phyloP scores from a whole-genome alignment of 1,140 invertebrate genomes.

The Leptinotarsa undecemlineata region DNA sequence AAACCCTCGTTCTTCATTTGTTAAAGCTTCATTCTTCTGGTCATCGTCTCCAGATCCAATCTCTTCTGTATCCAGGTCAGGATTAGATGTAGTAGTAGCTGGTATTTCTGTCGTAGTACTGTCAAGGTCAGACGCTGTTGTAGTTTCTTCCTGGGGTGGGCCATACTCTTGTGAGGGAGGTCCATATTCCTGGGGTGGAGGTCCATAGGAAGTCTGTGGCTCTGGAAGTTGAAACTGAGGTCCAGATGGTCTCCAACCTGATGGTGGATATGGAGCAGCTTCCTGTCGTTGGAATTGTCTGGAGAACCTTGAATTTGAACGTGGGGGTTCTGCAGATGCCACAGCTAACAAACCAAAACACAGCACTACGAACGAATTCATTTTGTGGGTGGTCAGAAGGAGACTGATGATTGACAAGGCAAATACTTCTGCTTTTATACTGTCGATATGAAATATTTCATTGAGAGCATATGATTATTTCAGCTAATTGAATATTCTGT shows the following conservation, averaged over 20 bases:
- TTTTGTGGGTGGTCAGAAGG: background rate
- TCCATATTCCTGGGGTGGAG: conserved; percentile 32
- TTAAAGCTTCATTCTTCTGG: conserved; percentile 10
- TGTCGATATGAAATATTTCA: background rate
- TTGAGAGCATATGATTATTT: conserved; percentile 19
- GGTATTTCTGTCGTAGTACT: conserved; percentile 20
- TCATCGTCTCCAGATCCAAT: conserved; percentile 6
- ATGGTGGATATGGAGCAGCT: conserved; percentile 19
- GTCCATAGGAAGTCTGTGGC: conserved; percentile 4
- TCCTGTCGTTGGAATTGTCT: conserved; percentile 3
- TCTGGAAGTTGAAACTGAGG: background rate
- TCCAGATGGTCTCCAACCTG: conserved; percentile 16
- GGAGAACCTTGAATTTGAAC: background rate
- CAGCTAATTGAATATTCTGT: conserved; percentile 18
- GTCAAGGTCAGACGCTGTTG: conserved; percentile 14
- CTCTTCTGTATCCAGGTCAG: conserved; percentile 12
- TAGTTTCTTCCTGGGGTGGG: conserved; percentile 33
- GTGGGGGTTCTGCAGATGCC: background rate
- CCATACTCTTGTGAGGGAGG: conserved; percentile 33
- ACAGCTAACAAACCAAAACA: background rate
- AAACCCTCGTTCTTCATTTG: conserved; percentile 51
- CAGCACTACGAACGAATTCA: conserved; percentile 7
- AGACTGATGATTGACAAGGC: background rate
- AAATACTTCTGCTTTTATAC: background rate
- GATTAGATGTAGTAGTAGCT: conserved; percentile 13